Evolutionary conservation across 2,797 vertebrate genomes (phyloP).

Genomic region (Chaetophractus vellerosus): DNA sequence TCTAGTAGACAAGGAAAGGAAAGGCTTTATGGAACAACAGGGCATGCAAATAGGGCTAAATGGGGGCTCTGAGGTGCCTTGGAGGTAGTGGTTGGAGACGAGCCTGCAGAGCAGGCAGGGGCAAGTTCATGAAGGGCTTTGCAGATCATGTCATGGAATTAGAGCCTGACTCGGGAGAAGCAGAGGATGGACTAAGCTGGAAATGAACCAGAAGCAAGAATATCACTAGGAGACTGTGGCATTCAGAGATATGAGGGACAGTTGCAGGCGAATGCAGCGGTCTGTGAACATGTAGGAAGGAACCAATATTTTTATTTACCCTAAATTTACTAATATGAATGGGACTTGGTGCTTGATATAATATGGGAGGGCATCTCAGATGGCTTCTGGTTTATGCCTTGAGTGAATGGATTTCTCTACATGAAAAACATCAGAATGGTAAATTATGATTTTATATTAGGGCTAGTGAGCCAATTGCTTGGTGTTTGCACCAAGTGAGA

Average conservation of each 20-base stretch:
- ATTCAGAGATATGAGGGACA: neutral
- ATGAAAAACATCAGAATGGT: neutral
- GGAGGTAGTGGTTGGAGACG: neutral
- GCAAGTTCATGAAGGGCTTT: neutral
- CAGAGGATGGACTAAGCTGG: neutral
- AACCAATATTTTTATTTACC: neutral
- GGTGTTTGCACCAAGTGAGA: neutral
- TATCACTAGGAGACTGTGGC: neutral
- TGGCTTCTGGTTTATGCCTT: neutral
- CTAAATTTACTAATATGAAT: neutral
- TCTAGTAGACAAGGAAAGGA: neutral
- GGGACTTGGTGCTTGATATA: neutral
- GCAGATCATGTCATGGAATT: neutral
- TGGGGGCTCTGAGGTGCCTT: no score
- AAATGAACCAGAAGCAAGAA: constrained; percentile 10
- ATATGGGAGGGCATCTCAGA: neutral
- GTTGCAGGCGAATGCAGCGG: neutral
- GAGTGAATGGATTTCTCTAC: neutral
- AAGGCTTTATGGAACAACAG: neutral
- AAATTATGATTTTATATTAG: neutral
- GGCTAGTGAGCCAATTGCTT: neutral
- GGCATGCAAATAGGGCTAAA: neutral
- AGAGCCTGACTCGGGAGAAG: neutral
- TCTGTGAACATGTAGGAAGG: neutral
- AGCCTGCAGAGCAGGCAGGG: neutral